phyloP scores from a whole-genome alignment of 2,888 invertebrate genomes.

The Drosophila bunnanda region DNA sequence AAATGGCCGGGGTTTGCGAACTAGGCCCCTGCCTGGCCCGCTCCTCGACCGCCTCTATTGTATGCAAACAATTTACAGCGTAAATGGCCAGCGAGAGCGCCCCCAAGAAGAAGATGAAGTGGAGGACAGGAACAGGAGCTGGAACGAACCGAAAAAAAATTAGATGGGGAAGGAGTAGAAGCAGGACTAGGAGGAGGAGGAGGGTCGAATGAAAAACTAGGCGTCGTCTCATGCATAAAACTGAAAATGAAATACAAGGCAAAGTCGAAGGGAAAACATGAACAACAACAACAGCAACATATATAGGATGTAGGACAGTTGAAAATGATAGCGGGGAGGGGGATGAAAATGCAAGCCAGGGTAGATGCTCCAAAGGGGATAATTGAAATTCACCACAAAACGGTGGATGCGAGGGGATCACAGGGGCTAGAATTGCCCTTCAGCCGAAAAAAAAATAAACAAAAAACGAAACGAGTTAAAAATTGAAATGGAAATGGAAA shows the following conservation, averaged over 20 bases:
- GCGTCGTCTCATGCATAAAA: slow-evolving; percentile 70
- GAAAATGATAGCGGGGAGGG: slow-evolving; percentile 44
- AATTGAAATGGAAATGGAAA: slow-evolving; percentile 18
- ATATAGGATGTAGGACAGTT: slow-evolving; percentile 27
- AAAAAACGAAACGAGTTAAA: slow-evolving; percentile 11
- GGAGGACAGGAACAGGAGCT: slow-evolving; percentile 27
- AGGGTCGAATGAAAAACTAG: slow-evolving; percentile 63
- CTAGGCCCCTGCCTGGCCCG: slow-evolving; percentile 11
- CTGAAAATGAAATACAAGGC: slow-evolving; percentile 71
- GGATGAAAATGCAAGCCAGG: slow-evolving; percentile 15
- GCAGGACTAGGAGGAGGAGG: not conserved
- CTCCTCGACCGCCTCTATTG: slow-evolving; percentile 42
- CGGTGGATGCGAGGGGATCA: not conserved
- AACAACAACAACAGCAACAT: slow-evolving; percentile 12
- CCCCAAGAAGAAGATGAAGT: slow-evolving; percentile 37
- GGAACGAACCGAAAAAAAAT: slow-evolving; percentile 8
- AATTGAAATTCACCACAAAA: slow-evolving; percentile 74
- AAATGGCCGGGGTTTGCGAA: slow-evolving; percentile 38
- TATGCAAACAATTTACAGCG: slow-evolving; percentile 76
- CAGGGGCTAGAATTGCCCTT: slow-evolving; percentile 3
- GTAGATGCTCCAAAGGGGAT: slow-evolving; percentile 54
- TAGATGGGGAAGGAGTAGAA: slow-evolving; percentile 16
- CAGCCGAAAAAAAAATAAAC: not conserved
- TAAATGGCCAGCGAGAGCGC: slow-evolving; percentile 57
- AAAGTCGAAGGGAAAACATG: slow-evolving; percentile 32